Evolutionary conservation across 1,140 invertebrate genomes (phyloP).

Genomic region (Drosophila takahashii): DNA sequence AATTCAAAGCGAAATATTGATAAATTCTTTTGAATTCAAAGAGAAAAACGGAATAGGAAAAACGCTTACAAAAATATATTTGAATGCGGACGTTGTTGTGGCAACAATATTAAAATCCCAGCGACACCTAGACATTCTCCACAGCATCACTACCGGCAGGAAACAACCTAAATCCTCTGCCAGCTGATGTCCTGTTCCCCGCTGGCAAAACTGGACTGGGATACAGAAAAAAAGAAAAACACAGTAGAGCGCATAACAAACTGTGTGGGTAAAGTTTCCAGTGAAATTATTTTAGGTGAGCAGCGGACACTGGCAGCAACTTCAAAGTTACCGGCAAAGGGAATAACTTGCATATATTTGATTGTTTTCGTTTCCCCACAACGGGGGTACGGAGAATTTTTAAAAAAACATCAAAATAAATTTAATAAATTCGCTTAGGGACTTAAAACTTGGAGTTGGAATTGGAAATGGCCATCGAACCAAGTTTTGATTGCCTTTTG

Average conservation of each 20-base stretch:
- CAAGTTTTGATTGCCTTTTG: conserved; percentile 60
- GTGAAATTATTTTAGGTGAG: conserved; percentile 71
- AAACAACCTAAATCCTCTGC: conserved; percentile 27
- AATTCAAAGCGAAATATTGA: no score
- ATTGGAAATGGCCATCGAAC: conserved; percentile 54
- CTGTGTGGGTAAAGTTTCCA: conserved; percentile 65
- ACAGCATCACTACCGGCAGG: conserved; percentile 7
- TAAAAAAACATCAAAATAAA: conserved; percentile 43
- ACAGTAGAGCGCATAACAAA: conserved; percentile 60
- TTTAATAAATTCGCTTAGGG: conserved; percentile 63
- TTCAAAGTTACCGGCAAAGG: conserved; percentile 66
- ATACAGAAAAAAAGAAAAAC: not conserved
- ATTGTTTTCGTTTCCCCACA: conserved; percentile 35
- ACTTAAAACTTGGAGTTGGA: conserved; percentile 71
- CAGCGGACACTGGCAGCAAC: conserved; percentile 47
- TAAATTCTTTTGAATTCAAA: conserved; percentile 1
- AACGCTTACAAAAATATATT: conserved; percentile 12
- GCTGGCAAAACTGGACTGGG: conserved; percentile 1
- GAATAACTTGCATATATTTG: conserved; percentile 58
- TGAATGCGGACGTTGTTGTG: conserved; percentile 13
- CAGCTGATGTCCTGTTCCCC: conserved; percentile 32
- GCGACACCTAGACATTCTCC: conserved; percentile 35
- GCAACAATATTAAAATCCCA: conserved; percentile 44
- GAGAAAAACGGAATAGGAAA: not conserved
- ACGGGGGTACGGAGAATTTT: conserved; percentile 9